Evolutionary conservation across 2,113 vertebrate species (phyloP).

Genomic region (Oncorhynchus tshawytscha): DNA sequence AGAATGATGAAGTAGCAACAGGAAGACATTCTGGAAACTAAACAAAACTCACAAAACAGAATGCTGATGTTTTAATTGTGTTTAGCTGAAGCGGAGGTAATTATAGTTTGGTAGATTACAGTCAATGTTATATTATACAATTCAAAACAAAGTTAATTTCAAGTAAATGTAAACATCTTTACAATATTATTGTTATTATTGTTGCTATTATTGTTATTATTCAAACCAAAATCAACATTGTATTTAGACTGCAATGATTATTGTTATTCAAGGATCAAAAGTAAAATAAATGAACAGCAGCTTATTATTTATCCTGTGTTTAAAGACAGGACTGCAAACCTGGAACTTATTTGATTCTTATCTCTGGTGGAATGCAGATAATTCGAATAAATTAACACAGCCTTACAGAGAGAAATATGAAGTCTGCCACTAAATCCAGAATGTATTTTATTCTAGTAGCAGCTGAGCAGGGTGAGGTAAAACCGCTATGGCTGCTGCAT

Average conservation of each 20-base stretch:
- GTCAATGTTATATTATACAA: neutral
- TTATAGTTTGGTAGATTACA: neutral
- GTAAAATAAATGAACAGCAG: slow-evolving; percentile 71
- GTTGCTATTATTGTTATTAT: too few species aligned
- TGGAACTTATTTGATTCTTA: slow-evolving; percentile 58
- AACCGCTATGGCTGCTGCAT: slow-evolving; percentile 47
- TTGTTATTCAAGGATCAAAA: slow-evolving; percentile 71
- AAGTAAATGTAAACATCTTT: too few species aligned
- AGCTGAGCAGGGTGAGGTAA: slow-evolving; percentile 66
- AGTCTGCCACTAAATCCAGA: slow-evolving; percentile 70
- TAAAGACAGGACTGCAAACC: slow-evolving; percentile 65
- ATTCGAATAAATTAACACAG: slow-evolving; percentile 75
- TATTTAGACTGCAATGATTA: slow-evolving; percentile 56
- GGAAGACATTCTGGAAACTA: slow-evolving; percentile 57
- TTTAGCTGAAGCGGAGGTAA: neutral
- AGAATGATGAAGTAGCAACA: slow-evolving; percentile 61
- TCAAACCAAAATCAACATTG: slow-evolving; percentile 60
- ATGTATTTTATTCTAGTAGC: slow-evolving; percentile 72
- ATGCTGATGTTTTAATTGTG: neutral
- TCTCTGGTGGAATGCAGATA: slow-evolving; percentile 75
- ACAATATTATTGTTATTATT: too few species aligned
- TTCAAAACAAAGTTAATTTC: too few species aligned
- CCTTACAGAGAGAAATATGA: slow-evolving; percentile 70
- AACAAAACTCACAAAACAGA: slow-evolving; percentile 6
- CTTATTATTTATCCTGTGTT: slow-evolving; percentile 74